Evolutionary conservation across 2,797 vertebrate genomes (phyloP), one percentile per base, ranked within the genome.

Genomic region (Coreius guichenoti): DNA sequence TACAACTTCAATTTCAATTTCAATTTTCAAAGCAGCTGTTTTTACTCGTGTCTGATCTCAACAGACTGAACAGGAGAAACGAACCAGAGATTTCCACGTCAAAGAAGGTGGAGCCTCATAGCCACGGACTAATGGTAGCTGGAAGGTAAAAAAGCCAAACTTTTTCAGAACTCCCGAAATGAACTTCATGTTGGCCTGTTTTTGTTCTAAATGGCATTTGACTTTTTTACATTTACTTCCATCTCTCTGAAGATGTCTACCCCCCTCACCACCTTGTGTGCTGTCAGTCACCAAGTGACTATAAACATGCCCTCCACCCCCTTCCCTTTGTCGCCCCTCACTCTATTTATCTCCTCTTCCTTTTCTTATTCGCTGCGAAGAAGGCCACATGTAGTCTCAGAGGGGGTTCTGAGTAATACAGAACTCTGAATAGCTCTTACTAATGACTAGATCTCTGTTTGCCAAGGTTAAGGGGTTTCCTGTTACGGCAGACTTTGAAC

Each of bases 331-430:
- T 82, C 81, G 69, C 63, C 51, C 43, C 75, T 81, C 54, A 67
- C 23, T 45, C 36, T 43, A 21, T 56, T 56, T 49, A 72, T 63
- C 79, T 61, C 51, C 73, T 82, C 68, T 83, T 87, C 26, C 82
- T 36, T 87, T 88, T 89, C 84, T 86, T 89, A 80, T 90, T 90
- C 65, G 78, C 73, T 16, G 45, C 31, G 11, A 73, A 84, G 80
- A 81, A 83, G 85, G 56, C 47, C 58, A 19, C 65, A 85, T 82
- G 80, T 23, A 83, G n/a, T 26, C 63, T 67, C 82, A 33, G 36
- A 17, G 74, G 85, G 85, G 77, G 45, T 49, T 51, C 45, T 31
- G 31, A 67, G 56, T 9, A 81, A 75, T 51, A 54, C 56, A 56
- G 49, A 17, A 65, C 67, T 36, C 54, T 68, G 33, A 63, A 77